Conservation (phyloP, 2,888 invertebrate species). For the Unio pictorum region DNA sequence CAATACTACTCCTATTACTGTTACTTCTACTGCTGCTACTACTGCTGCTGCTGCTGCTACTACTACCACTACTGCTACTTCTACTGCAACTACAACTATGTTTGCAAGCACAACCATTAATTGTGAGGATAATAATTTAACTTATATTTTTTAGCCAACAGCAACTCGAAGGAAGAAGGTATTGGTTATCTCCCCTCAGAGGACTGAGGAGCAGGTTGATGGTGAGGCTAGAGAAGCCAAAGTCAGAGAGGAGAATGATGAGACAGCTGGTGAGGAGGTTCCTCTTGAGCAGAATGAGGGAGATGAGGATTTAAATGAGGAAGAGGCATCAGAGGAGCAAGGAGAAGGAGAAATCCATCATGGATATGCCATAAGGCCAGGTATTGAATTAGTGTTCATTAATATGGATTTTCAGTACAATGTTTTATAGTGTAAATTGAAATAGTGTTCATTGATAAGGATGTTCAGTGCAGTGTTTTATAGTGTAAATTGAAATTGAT, state of each 20-base stretch:
- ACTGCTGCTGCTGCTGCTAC: too few species aligned
- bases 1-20: too few species aligned
- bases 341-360: slow-evolving; percentile 48
- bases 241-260: slow-evolving; percentile 10
- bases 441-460: too few species aligned
- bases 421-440: too few species aligned
- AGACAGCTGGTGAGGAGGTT: neutral
- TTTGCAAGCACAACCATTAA: too few species aligned
- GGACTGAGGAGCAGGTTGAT: slow-evolving; percentile 17
- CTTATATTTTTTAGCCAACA: too few species aligned
- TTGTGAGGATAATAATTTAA: too few species aligned
- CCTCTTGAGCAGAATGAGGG: slow-evolving; percentile 8
- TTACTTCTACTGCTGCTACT: too few species aligned
- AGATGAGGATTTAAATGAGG: slow-evolving; percentile 34
- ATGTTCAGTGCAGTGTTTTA: too few species aligned
- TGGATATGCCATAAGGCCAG: slow-evolving; percentile 62
- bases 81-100: too few species aligned
- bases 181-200: slow-evolving; percentile 3
- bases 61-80: too few species aligned
- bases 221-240: slow-evolving; percentile 22
- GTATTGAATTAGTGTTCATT: slow-evolving; percentile 26
- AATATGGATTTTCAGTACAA: neutral
- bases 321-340: slow-evolving; percentile 33
- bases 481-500: too few species aligned
- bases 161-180: neutral